A percentile compares a stretch with the other conserved stretches of the same genome.
phyloP scores from a whole-genome alignment of 2,113 vertebrate species.

The Charina bottae region DNA sequence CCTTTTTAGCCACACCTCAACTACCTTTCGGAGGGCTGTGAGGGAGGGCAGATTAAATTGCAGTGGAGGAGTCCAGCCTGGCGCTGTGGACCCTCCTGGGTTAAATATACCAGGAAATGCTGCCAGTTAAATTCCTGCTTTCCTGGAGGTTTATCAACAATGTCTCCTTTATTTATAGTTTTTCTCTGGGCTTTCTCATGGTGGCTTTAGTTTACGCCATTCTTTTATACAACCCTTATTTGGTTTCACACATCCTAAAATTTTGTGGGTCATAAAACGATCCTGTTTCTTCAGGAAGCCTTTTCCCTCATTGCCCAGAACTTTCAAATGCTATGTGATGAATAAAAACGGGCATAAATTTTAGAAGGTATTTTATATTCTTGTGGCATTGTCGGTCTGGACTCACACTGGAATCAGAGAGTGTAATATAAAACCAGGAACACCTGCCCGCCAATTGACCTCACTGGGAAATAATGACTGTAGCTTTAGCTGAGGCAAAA shows the following conservation, averaged over 20 bases:
- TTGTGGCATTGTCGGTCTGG: background rate
- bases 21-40: background rate
- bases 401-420: conserved; percentile 5
- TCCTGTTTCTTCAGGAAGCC: background rate
- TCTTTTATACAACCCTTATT: conserved; percentile 6
- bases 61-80: background rate
- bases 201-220: background rate
- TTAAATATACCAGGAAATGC: conserved; percentile 17
- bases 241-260: background rate
- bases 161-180: conserved; percentile 5
- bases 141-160: conserved; percentile 2
- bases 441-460: background rate
- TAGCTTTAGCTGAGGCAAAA: background rate
- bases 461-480: background rate
- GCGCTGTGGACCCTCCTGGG: background rate
- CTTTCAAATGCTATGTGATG: background rate
- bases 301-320: background rate
- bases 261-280: background rate
- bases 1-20: background rate
- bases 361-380: background rate
- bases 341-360: background rate
- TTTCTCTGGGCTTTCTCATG: conserved; percentile 1
- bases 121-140: conserved; percentile 11
- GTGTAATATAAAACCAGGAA: conserved; percentile 11
- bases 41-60: background rate